phyloP scores from a whole-genome alignment of 2,888 invertebrate species.

The Mesorhabditis spiculigera region DNA sequence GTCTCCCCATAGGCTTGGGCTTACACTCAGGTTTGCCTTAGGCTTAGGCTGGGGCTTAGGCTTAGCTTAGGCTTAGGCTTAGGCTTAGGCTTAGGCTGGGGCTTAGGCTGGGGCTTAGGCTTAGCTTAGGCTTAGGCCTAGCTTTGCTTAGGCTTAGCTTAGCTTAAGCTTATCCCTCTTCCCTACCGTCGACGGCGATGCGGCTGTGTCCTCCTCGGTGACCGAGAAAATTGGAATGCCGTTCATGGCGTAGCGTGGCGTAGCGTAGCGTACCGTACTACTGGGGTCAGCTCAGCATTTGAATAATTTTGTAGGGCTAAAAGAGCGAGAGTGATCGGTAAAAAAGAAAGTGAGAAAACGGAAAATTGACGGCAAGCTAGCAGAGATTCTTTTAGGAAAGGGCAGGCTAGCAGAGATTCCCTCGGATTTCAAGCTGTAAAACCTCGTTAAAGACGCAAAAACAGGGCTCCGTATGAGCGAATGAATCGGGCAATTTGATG shows the following conservation, averaged over 20 bases:
- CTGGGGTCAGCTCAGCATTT: not conserved
- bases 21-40: too few relatives aligned
- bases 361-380: too few relatives aligned
- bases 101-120: too few relatives aligned
- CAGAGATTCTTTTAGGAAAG: not conserved
- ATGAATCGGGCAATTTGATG: too few relatives aligned
- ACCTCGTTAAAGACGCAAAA: too few relatives aligned
- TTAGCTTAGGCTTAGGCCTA: not conserved
- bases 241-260: not conserved
- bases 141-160: not conserved
- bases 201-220: not conserved
- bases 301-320: not conserved
- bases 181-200: too few relatives aligned
- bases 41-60: too few relatives aligned
- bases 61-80: too few relatives aligned
- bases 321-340: not conserved
- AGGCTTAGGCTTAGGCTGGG: too few relatives aligned
- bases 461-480: too few relatives aligned
- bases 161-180: not conserved
- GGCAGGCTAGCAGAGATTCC: not conserved
- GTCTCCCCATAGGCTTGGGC: too few relatives aligned
- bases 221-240: not conserved
- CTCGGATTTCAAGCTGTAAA: too few relatives aligned
- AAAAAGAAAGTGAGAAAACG: conserved; percentile 2
- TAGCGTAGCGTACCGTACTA: not conserved